Base-by-base conservation (phyloP, 1,140 invertebrate species). In the Sarcophaga bullata region DNA sequence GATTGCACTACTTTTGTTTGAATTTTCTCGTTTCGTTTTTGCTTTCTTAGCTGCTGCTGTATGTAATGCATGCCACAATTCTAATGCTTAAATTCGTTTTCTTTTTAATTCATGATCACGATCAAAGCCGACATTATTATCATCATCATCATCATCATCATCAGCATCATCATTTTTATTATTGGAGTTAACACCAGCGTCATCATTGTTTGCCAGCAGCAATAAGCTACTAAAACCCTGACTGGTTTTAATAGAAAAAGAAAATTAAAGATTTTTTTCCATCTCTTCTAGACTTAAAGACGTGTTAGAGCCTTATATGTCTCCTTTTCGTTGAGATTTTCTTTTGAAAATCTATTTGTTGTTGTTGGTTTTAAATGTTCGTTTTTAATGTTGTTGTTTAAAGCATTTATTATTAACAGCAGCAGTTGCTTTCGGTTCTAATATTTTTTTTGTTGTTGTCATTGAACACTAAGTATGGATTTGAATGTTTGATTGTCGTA, bases 241-340 rank as follows among this genome's bases (percentile, higher is more conserved):
- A 78, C 75, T 19, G 49, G 75, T 78, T 78, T 78, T 78, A 8
- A 78, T 78, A 78, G 75, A 78, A 78, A 78, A 78, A 78, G 75
- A 78, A 78, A 78, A 78, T 50, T 19, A 25, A 78, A 78, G 75
- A 78, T 78, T 78, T 68, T 78, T n/a, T 78, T 48, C 75, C 50
- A 52, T 50, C 19, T 78, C 25, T 78, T 48, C 75, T 78, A 78
- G 75, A 78, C 75, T 78, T 78, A 50, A 7, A 78, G 75, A 78
- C 75, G 75, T 19, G 75, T 19, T 68, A 19, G 17, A 17, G n/a
- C 25, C 25, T 37, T 37, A 37, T 37, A 37, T 10, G 50, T 10
- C 6, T 19, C n/a, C 62, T 68, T 68, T 62, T 68, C 9, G 6
- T 68, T 68, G n/a, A 68, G 10, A 68, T 68, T 17, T 68, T 62